These are phyloP conservation scores for Lasaia peninsularis DNA, from an alignment of 1,140 invertebrate species.

Conservation along the genomic window DNA sequence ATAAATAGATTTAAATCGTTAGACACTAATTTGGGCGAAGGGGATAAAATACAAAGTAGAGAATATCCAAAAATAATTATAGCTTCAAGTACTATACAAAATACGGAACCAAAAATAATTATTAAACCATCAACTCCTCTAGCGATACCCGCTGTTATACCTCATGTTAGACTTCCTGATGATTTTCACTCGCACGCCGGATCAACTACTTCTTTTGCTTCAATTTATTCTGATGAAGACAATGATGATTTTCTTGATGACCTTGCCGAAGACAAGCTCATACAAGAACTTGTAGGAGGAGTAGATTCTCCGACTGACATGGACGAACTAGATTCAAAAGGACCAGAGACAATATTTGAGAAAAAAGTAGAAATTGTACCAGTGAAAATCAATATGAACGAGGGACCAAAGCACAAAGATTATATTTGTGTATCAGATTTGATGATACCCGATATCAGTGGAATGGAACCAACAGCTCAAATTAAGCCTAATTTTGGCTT, in stretches of 20 bases:
- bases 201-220: constrained; percentile 61
- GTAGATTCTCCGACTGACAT: constrained; percentile 61
- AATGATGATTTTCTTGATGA: constrained; percentile 54
- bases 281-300: constrained; percentile 63
- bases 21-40: constrained; percentile 29
- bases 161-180: constrained; percentile 58
- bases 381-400: constrained; percentile 54
- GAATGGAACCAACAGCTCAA: constrained; percentile 59
- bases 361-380: constrained; percentile 68
- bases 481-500: constrained; percentile 68
- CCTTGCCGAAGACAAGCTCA: constrained; percentile 53
- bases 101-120: constrained; percentile 50
- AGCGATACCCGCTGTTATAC: constrained; percentile 45
- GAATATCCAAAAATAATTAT: constrained; percentile 64
- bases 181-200: constrained; percentile 58
- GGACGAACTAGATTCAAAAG: constrained; percentile 68
- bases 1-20: constrained; percentile 31
- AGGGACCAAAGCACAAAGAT: constrained; percentile 47
- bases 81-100: constrained; percentile 45
- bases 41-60: constrained; percentile 34
- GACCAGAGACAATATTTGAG: constrained; percentile 65
- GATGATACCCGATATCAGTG: constrained; percentile 50
- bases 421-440: constrained; percentile 58
- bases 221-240: constrained; percentile 49
- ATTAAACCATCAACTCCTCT: constrained; percentile 54